phyloP scores from a whole-genome alignment of 2,797 vertebrate species.

The Acanthis flammea region DNA sequence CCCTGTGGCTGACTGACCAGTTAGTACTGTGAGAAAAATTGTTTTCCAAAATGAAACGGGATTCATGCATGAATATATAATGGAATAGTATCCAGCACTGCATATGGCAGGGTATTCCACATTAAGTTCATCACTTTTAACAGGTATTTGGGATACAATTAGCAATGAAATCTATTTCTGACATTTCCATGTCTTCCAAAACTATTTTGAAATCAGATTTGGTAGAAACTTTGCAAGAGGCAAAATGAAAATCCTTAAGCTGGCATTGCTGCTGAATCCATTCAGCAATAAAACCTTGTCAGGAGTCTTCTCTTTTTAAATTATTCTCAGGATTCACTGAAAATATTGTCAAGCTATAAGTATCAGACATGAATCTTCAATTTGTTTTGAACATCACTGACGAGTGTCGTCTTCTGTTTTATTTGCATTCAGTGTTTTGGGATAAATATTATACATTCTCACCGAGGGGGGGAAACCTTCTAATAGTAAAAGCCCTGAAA shows the following conservation, averaged over 20 bases:
- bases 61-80: accelerated
- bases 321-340: neutral
- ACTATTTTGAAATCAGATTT: neutral
- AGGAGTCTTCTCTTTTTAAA: neutral
- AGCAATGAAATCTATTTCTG: neutral
- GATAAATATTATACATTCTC: neutral
- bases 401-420: neutral
- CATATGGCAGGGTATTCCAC: neutral
- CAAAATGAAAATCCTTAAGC: neutral
- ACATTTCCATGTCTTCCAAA: neutral
- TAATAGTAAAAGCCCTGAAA: neutral
- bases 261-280: neutral
- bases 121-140: neutral
- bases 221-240: neutral
- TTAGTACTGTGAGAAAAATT: neutral
- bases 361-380: neutral
- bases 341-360: neutral
- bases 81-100: neutral
- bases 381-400: neutral
- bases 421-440: neutral
- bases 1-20: neutral
- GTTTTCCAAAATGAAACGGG: neutral
- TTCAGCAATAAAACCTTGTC: neutral
- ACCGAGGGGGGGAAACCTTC: neutral
- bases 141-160: neutral